These are phyloP conservation scores for Drosophila koepferae DNA, from an alignment of 2,888 invertebrate species.

Conservation along the genomic window DNA sequence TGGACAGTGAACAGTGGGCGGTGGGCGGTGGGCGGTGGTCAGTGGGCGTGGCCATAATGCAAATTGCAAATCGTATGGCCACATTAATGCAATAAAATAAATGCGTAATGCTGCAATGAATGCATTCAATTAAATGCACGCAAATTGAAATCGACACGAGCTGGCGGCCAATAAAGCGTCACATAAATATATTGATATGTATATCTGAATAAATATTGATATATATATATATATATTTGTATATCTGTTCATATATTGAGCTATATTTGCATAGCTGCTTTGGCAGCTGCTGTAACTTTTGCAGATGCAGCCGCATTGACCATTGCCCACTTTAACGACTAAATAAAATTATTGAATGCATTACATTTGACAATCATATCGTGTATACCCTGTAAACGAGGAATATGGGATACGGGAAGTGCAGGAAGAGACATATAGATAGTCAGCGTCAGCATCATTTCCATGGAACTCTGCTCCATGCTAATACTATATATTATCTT, in stretches of 20 bases:
- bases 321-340: constrained; percentile 24
- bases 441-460: background rate
- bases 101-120: constrained; percentile 49
- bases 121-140: constrained; percentile 51
- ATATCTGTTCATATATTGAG: background rate
- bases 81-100: constrained; percentile 56
- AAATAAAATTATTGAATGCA: constrained; percentile 28
- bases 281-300: constrained; percentile 3
- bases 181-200: background rate
- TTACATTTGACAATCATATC: background rate
- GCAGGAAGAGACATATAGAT: too few species aligned
- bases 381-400: constrained; percentile 7
- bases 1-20: too few species aligned
- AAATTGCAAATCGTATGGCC: constrained; percentile 22
- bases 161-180: constrained; percentile 16
- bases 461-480: too few species aligned
- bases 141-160: constrained; percentile 55
- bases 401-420: too few species aligned
- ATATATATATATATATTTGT: background rate
- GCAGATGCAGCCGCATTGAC: background rate
- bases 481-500: too few species aligned
- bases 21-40: background rate
- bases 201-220: background rate
- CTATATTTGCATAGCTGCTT: constrained; percentile 8
- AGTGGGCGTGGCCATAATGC: constrained; percentile 1